Conservation (phyloP, 2,888 invertebrate species). For the Lamellibrachia satsuma region DNA sequence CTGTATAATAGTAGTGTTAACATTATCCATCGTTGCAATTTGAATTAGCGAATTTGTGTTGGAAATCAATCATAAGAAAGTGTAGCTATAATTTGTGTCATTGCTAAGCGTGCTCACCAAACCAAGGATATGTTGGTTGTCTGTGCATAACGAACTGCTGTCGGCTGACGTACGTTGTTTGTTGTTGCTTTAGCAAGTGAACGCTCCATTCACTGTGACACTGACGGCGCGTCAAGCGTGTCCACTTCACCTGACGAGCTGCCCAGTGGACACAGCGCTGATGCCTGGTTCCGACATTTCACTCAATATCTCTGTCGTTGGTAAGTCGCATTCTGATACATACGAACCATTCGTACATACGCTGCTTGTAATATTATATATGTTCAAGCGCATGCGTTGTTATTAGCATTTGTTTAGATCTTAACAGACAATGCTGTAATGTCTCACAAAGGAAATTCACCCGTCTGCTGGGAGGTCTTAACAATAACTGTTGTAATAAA, state of each 20-base stretch:
- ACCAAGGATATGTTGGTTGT: not conserved
- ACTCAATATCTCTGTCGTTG: not conserved
- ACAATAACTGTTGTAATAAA: no score
- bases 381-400: not conserved
- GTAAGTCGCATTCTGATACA: not conserved
- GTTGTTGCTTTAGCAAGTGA: not conserved
- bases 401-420: no score
- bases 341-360: not conserved
- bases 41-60: not conserved
- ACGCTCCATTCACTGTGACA: not conserved
- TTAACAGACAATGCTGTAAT: no score
- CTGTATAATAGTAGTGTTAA: not conserved
- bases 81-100: not conserved
- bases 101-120: not conserved
- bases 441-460: no score
- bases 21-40: not conserved
- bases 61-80: not conserved
- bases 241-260: not conserved
- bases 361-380: not conserved
- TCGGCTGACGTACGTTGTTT: not conserved
- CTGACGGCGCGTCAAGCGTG: not conserved
- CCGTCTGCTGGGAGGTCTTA: no score
- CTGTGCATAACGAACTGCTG: not conserved
- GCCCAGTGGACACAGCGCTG: not conserved
- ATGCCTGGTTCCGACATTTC: not conserved